Evolutionary conservation across 2,113 vertebrate species (phyloP), one percentile per base, ranked within the genome.

Genomic region (Speoplatyrhinus poulsoni): DNA sequence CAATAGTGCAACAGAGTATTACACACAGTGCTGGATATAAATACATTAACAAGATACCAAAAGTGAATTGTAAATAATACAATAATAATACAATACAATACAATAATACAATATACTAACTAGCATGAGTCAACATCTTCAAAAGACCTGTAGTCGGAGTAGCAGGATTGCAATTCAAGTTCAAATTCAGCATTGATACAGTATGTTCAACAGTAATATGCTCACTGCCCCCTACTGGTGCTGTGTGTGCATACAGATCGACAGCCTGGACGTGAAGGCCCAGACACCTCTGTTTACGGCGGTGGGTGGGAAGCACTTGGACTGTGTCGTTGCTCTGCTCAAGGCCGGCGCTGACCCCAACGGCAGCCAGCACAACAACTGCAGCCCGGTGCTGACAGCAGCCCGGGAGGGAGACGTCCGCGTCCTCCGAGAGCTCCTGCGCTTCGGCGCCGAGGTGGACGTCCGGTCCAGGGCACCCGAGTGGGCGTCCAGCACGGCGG

Each of bases 261-360:
- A 99, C 87, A 90, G 93, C 73, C 88, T 97, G 75, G 96, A 99
- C 0, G 93, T 96, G 72, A 99, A 99, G 81, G 97, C 97, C 3
- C 96, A 99, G 90, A 99, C 96, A 0, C 96, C 97, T 0, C 92
- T 99, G 65, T 99, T 99, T 79, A 93, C 93, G 0, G 95, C 97
- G 0, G 96, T 98, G 53, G 96, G 92, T 59, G 94, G 95, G 0
- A 96, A 95, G 52, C 95, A 99, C 86, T 76, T 91, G 36, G 93
- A 94, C 50, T 98, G 97, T 0, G 96, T 95, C 60, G 84, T 80
- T 0, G 84, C 84, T 3, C 93, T 98, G 60, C 92, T 98, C 75
- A 92, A 93, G 5, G 95, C 95, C 0, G 96, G 96, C 5, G 96
- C 96, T 12, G 90, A 92, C 67, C 95, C 96, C 1, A 82, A 84